These are phyloP conservation scores for Coleophora flavipennella DNA, from an alignment of 2,888 invertebrate species.

Conservation along the genomic window DNA sequence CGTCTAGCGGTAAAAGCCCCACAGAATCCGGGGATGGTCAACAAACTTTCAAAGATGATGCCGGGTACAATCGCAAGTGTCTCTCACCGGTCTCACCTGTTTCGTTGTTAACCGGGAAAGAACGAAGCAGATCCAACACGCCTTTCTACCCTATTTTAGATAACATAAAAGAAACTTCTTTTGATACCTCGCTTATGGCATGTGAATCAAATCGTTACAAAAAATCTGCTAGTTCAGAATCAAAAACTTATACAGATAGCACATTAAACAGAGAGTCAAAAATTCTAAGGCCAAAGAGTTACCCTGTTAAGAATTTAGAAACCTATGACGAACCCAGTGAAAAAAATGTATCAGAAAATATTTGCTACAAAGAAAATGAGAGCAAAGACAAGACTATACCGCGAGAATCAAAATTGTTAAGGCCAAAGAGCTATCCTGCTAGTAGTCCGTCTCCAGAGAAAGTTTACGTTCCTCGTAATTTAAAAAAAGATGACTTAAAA, in stretches of 20 bases:
- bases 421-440: constrained; percentile 76
- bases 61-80: constrained; percentile 35
- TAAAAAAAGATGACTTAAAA: constrained; percentile 36
- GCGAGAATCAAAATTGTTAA: constrained; percentile 59
- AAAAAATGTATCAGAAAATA: constrained; percentile 24
- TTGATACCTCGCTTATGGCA: constrained; percentile 31
- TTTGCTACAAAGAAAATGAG: constrained; percentile 29
- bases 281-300: constrained; percentile 72
- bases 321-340: constrained; percentile 37
- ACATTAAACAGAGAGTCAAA: constrained; percentile 48
- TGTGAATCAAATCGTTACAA: constrained; percentile 21
- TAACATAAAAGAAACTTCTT: constrained; percentile 57
- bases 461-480: constrained; percentile 35
- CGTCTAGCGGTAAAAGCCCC: constrained; percentile 33
- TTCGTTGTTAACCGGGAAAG: constrained; percentile 31
- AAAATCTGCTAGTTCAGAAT: constrained; percentile 22
- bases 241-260: constrained; percentile 31
- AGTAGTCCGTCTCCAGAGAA: constrained; percentile 60
- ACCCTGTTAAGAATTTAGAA: constrained; percentile 61
- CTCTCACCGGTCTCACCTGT: constrained; percentile 44
- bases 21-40: constrained; percentile 28
- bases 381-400: constrained; percentile 28
- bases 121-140: constrained; percentile 60
- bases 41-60: constrained; percentile 32
- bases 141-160: constrained; percentile 67